These are phyloP conservation scores for Meganola albula DNA, from an alignment of 2,888 invertebrate species.

Conservation along the genomic window DNA sequence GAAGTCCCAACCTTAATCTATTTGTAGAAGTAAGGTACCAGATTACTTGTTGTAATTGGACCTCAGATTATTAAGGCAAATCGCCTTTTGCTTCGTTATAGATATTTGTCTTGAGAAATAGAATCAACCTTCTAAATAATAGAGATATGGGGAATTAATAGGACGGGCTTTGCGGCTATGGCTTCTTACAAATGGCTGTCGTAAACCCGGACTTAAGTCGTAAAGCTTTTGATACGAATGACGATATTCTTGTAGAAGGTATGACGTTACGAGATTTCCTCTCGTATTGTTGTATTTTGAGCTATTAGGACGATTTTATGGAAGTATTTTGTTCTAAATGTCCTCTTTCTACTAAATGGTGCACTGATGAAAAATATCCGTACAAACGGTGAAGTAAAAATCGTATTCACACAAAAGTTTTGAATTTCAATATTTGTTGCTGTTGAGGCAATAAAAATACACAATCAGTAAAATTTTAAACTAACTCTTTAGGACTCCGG, in stretches of 20 bases:
- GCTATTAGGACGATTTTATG: no score
- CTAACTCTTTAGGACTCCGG: no score
- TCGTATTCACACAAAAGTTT: no score
- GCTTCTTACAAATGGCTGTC: constrained; percentile 19
- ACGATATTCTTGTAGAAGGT: neutral
- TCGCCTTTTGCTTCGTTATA: constrained; percentile 4
- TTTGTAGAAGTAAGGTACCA: constrained; percentile 23
- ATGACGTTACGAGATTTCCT: no score
- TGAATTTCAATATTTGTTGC: no score
- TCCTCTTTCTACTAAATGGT: no score
- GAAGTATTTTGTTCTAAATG: no score
- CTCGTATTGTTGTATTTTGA: no score
- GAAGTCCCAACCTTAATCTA: constrained; percentile 28
- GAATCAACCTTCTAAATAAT: neutral
- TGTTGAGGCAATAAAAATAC: no score
- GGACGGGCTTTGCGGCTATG: constrained; percentile 12
- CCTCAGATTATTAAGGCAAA: constrained; percentile 25
- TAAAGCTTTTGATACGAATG: constrained; percentile 13
- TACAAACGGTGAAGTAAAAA: no score
- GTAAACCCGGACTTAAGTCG: constrained; percentile 19
- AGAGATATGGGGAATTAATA: constrained; percentile 8
- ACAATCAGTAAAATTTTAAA: no score
- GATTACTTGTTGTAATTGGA: constrained; percentile 35
- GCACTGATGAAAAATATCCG: no score
- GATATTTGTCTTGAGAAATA: constrained; percentile 1